Evolutionary conservation across 2,113 vertebrate genomes (phyloP).

Genomic region (Tragelaphus buxtoni): DNA sequence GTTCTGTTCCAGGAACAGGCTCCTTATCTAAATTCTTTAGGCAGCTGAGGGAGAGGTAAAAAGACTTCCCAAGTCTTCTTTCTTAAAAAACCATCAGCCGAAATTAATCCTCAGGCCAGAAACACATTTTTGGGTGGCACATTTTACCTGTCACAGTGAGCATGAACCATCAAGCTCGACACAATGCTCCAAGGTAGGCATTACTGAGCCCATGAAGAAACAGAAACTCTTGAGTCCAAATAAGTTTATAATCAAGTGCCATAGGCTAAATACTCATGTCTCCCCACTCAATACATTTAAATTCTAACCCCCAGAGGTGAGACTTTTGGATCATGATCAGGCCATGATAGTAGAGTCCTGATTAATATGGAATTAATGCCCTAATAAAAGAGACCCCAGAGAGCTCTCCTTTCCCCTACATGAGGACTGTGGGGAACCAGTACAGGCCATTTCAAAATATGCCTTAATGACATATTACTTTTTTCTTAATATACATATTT

Average conservation of each 20-base stretch:
- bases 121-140: not conserved
- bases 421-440: not conserved
- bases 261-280: not conserved
- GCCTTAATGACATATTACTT: not conserved
- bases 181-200: not conserved
- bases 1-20: not conserved
- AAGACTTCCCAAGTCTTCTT: not conserved
- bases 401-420: not conserved
- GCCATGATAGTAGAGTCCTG: not conserved
- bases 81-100: not conserved
- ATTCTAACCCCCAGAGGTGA: not conserved
- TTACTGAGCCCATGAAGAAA: not conserved
- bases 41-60: not conserved
- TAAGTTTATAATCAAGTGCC: not conserved
- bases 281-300: not conserved
- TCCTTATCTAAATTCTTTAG: not conserved
- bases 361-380: not conserved
- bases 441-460: not conserved
- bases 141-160: not conserved
- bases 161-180: not conserved
- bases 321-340: not conserved
- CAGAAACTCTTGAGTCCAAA: not conserved
- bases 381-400: not conserved
- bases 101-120: not conserved
- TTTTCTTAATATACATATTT: not conserved